Conservation (phyloP, 2,113 vertebrate genomes). For the Bucco capensis region DNA sequence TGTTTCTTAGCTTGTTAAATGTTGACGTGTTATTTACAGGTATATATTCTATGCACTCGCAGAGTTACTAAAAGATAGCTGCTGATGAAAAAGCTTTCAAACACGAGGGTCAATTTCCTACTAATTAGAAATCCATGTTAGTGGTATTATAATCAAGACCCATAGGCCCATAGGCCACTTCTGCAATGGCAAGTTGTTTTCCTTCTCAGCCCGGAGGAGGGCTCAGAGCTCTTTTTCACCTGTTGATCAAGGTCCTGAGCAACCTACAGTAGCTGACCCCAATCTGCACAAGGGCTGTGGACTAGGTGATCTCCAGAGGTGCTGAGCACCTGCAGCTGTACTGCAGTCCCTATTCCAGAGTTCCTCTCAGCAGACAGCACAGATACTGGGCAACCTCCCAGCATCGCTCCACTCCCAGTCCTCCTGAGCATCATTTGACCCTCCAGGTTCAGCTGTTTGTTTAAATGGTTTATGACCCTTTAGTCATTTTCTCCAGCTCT, state of each 20-base stretch:
- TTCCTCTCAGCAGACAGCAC: background rate
- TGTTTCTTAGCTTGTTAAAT: background rate
- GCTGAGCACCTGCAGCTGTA: fast-evolving
- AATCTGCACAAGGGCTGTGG: background rate
- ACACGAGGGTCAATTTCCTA: background rate
- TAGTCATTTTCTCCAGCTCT: background rate
- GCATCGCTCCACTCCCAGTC: background rate
- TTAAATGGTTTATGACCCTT: background rate
- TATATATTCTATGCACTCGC: background rate
- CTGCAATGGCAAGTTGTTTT: background rate
- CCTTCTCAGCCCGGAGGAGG: background rate
- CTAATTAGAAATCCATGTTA: background rate
- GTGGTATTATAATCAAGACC: background rate
- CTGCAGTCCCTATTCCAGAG: background rate
- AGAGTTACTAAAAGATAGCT: background rate
- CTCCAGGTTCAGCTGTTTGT: background rate
- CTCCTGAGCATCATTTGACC: background rate
- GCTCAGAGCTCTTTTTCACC: background rate
- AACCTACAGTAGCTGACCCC: background rate
- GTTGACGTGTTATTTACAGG: background rate
- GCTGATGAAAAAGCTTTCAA: background rate
- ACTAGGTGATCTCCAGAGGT: background rate
- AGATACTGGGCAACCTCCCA: background rate
- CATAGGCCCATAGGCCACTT: background rate
- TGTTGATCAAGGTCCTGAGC: background rate